A percentile compares a stretch with the other conserved stretches of the same genome.
These are phyloP conservation scores for Hemiscyllium ocellatum DNA, from an alignment of 2,113 vertebrate genomes.

Conservation along the genomic window DNA sequence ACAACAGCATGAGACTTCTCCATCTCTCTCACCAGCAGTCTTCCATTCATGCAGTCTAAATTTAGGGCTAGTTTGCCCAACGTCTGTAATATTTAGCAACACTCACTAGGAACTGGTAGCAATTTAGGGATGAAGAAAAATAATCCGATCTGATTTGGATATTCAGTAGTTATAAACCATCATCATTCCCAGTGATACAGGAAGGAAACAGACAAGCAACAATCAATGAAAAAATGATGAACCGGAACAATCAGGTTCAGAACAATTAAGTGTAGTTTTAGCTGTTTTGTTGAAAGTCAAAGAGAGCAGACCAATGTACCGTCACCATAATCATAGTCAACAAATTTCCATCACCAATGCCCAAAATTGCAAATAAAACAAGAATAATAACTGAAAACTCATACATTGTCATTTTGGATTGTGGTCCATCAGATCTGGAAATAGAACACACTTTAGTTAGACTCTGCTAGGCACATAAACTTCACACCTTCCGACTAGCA, in stretches of 20 bases:
- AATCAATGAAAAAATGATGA: background rate
- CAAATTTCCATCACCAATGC: conserved; percentile 32
- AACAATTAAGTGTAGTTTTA: background rate
- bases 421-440: conserved; percentile 64
- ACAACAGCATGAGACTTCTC: background rate
- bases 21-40: background rate
- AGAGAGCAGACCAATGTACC: background rate
- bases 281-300: background rate
- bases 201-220: background rate
- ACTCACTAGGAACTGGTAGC: background rate
- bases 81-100: background rate
- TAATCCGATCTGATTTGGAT: background rate
- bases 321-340: conserved; percentile 38
- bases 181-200: background rate
- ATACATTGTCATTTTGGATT: conserved; percentile 83
- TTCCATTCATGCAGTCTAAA: background rate
- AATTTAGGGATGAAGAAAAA: background rate
- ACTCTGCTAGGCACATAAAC: background rate
- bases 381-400: conserved; percentile 50
- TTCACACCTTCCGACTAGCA: conserved; percentile 1
- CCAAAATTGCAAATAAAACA: background rate
- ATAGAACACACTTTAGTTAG: conserved; percentile 64
- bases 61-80: background rate
- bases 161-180: background rate
- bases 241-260: background rate